Evolutionary conservation across 1,140 invertebrate genomes (phyloP).

Genomic region (Caenorhabditis brenneri): DNA sequence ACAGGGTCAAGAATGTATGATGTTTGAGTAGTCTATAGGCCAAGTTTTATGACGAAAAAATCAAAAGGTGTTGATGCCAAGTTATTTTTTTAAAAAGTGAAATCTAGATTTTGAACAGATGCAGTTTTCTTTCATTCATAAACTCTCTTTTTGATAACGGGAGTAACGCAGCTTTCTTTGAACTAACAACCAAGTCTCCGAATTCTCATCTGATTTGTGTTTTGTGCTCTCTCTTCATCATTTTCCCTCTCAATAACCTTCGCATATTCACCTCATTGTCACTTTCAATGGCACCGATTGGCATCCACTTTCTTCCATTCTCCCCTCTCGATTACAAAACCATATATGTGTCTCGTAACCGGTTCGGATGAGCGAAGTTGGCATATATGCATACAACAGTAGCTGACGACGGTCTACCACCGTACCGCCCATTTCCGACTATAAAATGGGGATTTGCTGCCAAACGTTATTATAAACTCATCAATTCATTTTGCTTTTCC

Average conservation of each 20-base stretch:
- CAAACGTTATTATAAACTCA: constrained; percentile 24
- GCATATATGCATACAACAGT: constrained; percentile 31
- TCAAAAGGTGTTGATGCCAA: too few relatives aligned
- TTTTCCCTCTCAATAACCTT: constrained; percentile 2
- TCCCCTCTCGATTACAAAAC: constrained; percentile 38
- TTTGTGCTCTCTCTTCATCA: background rate
- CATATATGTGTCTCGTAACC: constrained; percentile 27
- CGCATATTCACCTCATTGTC: background rate
- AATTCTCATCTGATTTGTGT: too few relatives aligned
- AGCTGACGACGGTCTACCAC: background rate
- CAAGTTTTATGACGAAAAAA: too few relatives aligned
- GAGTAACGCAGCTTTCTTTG: too few relatives aligned
- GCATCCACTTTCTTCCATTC: background rate
- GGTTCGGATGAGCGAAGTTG: constrained; percentile 37
- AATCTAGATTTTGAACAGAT: too few relatives aligned
- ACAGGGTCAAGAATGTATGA: too few relatives aligned
- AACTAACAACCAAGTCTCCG: too few relatives aligned
- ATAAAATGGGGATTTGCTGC: constrained; percentile 34
- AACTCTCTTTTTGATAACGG: too few relatives aligned
- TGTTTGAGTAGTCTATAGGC: too few relatives aligned
- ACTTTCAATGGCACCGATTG: constrained; percentile 23
- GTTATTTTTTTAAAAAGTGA: too few relatives aligned
- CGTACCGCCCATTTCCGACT: constrained; percentile 33
- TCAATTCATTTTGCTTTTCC: constrained; percentile 14
- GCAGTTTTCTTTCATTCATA: too few relatives aligned